Conservation (phyloP, 1,140 invertebrate genomes). For the Lepidotrigona ventralis region DNA sequence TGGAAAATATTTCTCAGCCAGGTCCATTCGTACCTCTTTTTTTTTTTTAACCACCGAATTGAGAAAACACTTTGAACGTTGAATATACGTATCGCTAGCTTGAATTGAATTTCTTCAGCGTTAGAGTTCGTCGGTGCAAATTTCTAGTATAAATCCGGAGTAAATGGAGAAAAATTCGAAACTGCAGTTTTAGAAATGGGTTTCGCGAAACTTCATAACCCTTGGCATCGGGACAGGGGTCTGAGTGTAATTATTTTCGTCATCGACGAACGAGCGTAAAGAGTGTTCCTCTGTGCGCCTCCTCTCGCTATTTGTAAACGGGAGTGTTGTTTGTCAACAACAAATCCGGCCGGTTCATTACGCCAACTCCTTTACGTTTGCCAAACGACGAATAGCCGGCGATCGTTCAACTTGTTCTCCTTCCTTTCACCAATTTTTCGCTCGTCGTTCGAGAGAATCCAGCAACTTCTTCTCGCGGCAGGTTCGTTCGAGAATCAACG, state of each 20-base stretch:
- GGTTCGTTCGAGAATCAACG: neutral
- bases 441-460: neutral
- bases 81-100: no score
- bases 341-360: conserved; percentile 43
- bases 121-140: no score
- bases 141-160: no score
- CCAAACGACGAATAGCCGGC: conserved; percentile 52
- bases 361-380: conserved; percentile 37
- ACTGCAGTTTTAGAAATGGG: no score
- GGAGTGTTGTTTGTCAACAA: conserved; percentile 63
- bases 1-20: no score
- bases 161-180: no score
- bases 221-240: conserved; percentile 42
- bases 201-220: conserved; percentile 39
- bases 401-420: conserved; percentile 61
- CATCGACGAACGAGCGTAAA: conserved; percentile 50
- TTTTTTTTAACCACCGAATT: no score
- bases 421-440: neutral
- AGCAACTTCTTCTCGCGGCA: no score
- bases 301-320: conserved; percentile 59
- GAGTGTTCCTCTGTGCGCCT: neutral
- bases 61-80: no score
- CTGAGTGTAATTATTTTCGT: conserved; percentile 58
- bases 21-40: no score
- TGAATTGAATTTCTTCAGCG: no score